Conservation (phyloP, 2,888 invertebrate species). For the Neoscelio sp. region DNA sequence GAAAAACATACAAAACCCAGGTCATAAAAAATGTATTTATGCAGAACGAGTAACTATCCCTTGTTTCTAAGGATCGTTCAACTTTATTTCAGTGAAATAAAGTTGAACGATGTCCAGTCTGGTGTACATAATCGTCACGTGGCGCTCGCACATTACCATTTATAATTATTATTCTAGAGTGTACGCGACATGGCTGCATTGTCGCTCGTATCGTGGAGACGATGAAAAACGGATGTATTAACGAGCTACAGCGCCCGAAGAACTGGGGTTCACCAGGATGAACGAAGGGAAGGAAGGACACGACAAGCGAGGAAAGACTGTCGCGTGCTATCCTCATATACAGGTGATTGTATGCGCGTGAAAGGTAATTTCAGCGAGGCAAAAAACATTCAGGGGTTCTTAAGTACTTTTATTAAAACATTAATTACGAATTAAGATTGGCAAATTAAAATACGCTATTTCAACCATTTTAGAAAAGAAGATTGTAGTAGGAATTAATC, state of each 20-base stretch:
- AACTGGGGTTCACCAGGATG: constrained; percentile 66
- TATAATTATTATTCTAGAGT: constrained; percentile 63
- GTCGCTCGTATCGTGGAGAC: constrained; percentile 64
- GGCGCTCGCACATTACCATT: constrained; percentile 66
- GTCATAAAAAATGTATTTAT: constrained; percentile 54
- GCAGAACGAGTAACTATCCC: constrained; percentile 17
- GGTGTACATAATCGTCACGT: constrained; percentile 63
- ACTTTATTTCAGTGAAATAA: constrained; percentile 47
- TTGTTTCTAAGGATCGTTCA: constrained; percentile 25
- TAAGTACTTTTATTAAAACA: constrained; percentile 22
- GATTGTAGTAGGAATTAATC: no score
- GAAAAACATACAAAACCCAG: background rate
- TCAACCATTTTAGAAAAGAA: no score
- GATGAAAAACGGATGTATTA: constrained; percentile 74
- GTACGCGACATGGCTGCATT: constrained; percentile 54
- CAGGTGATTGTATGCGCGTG: constrained; percentile 47
- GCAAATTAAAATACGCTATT: no score
- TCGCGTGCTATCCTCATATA: constrained; percentile 71
- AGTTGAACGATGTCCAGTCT: constrained; percentile 57
- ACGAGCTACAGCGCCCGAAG: constrained; percentile 48
- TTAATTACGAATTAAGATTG: constrained; percentile 20
- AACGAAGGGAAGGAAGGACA: constrained; percentile 71
- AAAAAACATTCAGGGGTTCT: constrained; percentile 25
- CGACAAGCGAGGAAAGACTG: constrained; percentile 73
- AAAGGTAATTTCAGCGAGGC: constrained; percentile 40